Conservation (phyloP, 2,113 vertebrate species). For the Rhipidura dahli region DNA sequence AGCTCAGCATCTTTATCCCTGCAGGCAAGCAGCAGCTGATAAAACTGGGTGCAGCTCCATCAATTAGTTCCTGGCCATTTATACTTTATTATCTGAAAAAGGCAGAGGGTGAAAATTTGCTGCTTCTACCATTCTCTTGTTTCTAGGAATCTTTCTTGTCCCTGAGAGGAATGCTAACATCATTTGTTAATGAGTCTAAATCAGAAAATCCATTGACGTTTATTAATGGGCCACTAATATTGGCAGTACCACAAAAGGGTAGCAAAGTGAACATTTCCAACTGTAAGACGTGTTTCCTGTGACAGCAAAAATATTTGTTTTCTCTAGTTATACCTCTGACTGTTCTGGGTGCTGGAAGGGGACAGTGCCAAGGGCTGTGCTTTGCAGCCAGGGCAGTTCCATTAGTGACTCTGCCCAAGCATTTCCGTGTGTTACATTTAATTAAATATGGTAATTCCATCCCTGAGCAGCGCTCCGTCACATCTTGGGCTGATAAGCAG, state of each 20-base stretch:
- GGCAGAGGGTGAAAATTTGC: not conserved
- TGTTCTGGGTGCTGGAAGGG: not conserved
- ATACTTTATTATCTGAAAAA: not conserved
- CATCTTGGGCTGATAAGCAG: slow-evolving; percentile 7
- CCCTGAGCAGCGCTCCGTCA: not conserved
- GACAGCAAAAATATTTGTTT: not conserved
- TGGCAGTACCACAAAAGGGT: not conserved
- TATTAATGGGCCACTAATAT: not conserved
- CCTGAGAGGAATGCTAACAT: not conserved
- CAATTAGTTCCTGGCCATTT: not conserved
- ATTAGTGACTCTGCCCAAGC: slow-evolving; percentile 39
- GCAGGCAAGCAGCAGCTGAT: not conserved
- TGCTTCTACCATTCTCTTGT: not conserved
- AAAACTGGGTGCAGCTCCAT: not conserved
- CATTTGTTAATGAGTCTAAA: not conserved
- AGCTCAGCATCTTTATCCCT: not conserved
- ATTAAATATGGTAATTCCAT: slow-evolving; percentile 66
- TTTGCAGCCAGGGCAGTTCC: slow-evolving; percentile 28
- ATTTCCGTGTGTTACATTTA: slow-evolving; percentile 35
- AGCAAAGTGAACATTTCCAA: not conserved
- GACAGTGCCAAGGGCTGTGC: not conserved
- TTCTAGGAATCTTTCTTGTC: not conserved
- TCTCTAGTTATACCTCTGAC: not conserved
- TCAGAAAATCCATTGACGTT: not conserved
- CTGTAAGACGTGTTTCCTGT: not conserved